Evolutionary conservation across 1,140 invertebrate species (phyloP).

Genomic region (Hylaeus volcanicus): DNA sequence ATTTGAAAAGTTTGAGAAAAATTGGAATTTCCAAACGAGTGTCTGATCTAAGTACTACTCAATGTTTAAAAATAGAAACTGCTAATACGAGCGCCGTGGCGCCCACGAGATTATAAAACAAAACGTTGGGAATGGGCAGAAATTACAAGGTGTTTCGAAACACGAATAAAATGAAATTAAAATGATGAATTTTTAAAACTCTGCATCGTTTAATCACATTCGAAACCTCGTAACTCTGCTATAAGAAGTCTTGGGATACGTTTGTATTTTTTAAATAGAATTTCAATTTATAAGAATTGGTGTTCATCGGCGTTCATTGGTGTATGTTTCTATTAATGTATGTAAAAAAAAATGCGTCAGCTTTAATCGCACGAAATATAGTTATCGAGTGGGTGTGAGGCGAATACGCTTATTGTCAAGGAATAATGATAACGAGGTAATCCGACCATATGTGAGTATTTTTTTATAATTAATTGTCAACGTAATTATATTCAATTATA

Average conservation of each 20-base stretch:
- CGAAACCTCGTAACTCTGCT: no score
- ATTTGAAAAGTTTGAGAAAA: background rate
- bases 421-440: conserved; percentile 24
- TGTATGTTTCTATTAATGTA: background rate
- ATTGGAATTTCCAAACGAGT: conserved; percentile 3
- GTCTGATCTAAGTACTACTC: conserved; percentile 1
- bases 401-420: conserved; percentile 41
- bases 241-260: no score
- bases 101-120: conserved; percentile 6
- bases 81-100: background rate
- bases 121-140: background rate
- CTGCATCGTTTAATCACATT: background rate
- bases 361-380: conserved; percentile 48
- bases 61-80: conserved; percentile 13
- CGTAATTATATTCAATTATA: background rate
- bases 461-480: background rate
- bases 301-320: background rate
- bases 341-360: conserved; percentile 36
- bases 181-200: background rate
- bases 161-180: background rate
- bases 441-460: conserved; percentile 3
- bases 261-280: background rate
- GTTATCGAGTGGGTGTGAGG: conserved; percentile 48
- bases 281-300: background rate
- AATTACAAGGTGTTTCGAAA: conserved; percentile 16